Evolutionary conservation across 1,140 invertebrate species (phyloP).

Genomic region (Nomia melanderi): DNA sequence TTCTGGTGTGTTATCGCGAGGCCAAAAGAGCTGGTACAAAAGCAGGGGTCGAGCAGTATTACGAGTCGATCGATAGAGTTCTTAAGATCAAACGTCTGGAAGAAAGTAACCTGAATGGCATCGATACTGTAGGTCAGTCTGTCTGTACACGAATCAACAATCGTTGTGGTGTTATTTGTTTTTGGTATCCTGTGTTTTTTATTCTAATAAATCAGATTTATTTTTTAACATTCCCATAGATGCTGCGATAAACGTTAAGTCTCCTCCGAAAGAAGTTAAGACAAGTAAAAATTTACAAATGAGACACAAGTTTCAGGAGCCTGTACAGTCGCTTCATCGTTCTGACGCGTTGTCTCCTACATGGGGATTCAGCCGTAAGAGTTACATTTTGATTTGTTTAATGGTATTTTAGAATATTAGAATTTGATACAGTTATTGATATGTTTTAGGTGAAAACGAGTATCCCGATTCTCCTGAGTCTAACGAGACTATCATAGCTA

Average conservation of each 20-base stretch:
- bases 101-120: constrained; percentile 61
- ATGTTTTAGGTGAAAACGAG: constrained; percentile 73
- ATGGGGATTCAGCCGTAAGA: constrained; percentile 72
- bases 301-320: constrained; percentile 74
- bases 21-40: constrained; percentile 75
- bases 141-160: background rate
- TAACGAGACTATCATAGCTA: constrained; percentile 77
- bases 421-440: too few relatives aligned
- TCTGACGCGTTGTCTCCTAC: constrained; percentile 75
- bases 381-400: background rate
- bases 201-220: background rate
- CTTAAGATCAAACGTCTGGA: constrained; percentile 69
- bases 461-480: constrained; percentile 80
- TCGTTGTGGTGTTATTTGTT: background rate
- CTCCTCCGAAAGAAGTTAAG: constrained; percentile 77
- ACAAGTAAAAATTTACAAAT: constrained; percentile 79
- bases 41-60: constrained; percentile 77
- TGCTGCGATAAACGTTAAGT: constrained; percentile 69
- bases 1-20: constrained; percentile 78
- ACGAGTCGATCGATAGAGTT: constrained; percentile 77
- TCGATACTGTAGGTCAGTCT: constrained; percentile 75
- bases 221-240: constrained; percentile 57
- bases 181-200: background rate
- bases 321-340: constrained; percentile 70
- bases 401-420: background rate